phyloP scores from a whole-genome alignment of 2,113 vertebrate species.

The Xerus inauris region DNA sequence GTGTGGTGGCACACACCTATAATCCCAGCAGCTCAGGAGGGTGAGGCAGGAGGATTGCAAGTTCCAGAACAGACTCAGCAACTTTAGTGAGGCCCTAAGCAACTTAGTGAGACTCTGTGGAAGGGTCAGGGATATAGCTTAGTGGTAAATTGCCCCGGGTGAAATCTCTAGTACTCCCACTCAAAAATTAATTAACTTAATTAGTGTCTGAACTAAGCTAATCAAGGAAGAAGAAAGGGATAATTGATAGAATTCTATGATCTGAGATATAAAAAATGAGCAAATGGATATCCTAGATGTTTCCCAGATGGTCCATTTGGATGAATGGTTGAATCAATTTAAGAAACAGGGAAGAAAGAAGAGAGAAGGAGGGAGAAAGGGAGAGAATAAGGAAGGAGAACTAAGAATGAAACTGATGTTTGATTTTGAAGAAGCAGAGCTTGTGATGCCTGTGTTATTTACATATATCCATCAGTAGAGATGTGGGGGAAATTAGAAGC shows the following conservation, averaged over 20 bases:
- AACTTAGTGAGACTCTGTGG: too few species aligned
- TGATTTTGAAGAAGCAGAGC: neutral
- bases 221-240: neutral
- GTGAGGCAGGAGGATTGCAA: too few species aligned
- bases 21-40: too few species aligned
- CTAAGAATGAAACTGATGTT: neutral
- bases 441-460: neutral
- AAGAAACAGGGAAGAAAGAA: neutral
- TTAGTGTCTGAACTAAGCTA: neutral
- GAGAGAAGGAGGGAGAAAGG: too few species aligned
- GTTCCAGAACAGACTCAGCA: too few species aligned
- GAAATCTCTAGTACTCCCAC: too few species aligned
- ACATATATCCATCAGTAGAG: neutral
- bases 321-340: neutral
- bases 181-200: too few species aligned
- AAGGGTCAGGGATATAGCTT: too few species aligned
- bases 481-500: neutral
- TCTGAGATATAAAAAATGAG: neutral
- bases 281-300: neutral
- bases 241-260: neutral
- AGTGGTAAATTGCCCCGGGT: too few species aligned
- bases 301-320: neutral
- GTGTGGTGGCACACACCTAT: too few species aligned
- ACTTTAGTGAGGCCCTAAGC: too few species aligned
- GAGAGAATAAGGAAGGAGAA: neutral